Base-by-base conservation (phyloP, 2,113 vertebrate genomes). In the Amblyopsis rosae region DNA sequence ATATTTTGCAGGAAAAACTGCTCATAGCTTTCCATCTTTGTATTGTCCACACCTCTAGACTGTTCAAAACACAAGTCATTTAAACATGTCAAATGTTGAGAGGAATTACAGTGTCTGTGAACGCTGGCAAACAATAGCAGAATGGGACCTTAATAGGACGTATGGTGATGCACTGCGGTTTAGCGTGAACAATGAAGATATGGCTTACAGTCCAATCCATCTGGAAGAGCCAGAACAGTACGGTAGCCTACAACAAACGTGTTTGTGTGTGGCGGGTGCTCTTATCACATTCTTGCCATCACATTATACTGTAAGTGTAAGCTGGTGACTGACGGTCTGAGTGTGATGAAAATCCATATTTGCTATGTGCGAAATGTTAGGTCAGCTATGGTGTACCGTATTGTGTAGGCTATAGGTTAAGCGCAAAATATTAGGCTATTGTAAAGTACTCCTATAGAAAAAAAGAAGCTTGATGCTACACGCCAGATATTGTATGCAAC, bases 21-120 rank as follows among this genome's bases (percentile, higher is more conserved):
- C 70, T 97, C 95, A 61, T 97, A 99, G 73, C 94, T 94, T 72
- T 97, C 95, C 96, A 98, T 91, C 73, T 82, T 76, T 63, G 78
- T 48, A 56, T 26, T 70, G 46, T 70, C 88, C 63, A 76, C 82
- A 79, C 79, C 80, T 77, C 55, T 72, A 50, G 61, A 54, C 81
- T 41, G 76, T 53, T 41, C 12, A 55, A 77, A 54, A 75, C 69
- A 57, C 69, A 72, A 79, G 84, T 65, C 83, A 86, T 89, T 73
- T 69, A 86, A 79, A 66, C 72, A 65, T 2, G 13, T 41, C 35
- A 41, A 26, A 8, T 41, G 35, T 5, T 41, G 35, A 41, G 35
- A 6, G 35, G 35, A 41, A 41, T 41, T 8, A 41, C 1, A 41
- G 35, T 41, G 35, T 41, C 35, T 41, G 35, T 41, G 35, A 41